Evolutionary conservation across 92 coral and sea anemone genomes (phyloP), one percentile per base, ranked within the genome.

Genomic region (Epizoanthus scotinus): DNA sequence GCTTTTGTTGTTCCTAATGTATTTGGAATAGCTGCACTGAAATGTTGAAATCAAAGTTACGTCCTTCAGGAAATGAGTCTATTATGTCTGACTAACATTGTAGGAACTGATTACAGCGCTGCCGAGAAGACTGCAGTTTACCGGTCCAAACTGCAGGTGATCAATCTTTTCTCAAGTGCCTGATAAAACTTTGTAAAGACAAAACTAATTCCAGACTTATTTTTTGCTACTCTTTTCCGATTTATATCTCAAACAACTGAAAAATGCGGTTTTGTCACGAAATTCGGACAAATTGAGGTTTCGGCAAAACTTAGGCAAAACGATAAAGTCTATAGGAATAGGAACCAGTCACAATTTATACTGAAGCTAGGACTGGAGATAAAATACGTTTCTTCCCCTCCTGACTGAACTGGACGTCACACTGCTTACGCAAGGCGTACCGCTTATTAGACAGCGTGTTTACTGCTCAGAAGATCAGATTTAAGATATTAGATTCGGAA

Each of bases 31-130:
- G 67, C 63, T 59, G 68, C 52, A 57, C 63, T 59, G 67, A 31
- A 59, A 75, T 59, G 63, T 59, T 60, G 38, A 57, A 75, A 75
- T 75, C 81, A 75, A 75, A 75, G 81, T 75, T 75, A 75, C 18
- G 38, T 57, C 67, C 80, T 58, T 20, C 68, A 75, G 81, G 81
- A 75, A 75, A 75, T 75, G 38, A 75, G 68, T 57, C 59, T 34
- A 75, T 75, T 38, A 36, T 75, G 66, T 67, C 25, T 38, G 13
- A 9, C 26, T 75, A 75, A 75, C 61, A 34, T 66, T 67, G 68
- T 59, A 6, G 25, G 81, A 75, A 58, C 68, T 58, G 38, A 75
- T 75, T 75, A 75, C 42, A 59, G 36, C 18, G 81, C 40, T 58
- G 81, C 67, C 81, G 59, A 59, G 59, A 34, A 12, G 81, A 60